phyloP scores from a whole-genome alignment of 2,113 vertebrate genomes.

The Myodes glareolus region DNA sequence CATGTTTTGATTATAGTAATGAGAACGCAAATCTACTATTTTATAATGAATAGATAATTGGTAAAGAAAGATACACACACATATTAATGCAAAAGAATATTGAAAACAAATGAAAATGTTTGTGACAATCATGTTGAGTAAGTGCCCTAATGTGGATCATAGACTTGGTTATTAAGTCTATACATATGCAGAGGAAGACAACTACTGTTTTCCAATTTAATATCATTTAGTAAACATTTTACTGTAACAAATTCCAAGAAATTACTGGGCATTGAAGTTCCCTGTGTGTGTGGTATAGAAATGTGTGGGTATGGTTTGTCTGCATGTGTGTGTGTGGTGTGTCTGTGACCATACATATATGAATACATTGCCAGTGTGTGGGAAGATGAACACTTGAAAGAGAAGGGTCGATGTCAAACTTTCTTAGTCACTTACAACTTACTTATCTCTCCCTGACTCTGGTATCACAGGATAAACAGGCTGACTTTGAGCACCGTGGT shows the following conservation, averaged over 20 bases:
- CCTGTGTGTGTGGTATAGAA: no score
- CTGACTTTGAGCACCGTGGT: neutral
- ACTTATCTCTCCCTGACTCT: neutral
- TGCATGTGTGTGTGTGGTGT: neutral
- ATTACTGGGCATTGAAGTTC: neutral
- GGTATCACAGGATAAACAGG: neutral
- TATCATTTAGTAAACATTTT: neutral
- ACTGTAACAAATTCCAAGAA: neutral
- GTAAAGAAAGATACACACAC: neutral
- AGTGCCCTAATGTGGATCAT: neutral
- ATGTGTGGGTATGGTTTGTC: no score
- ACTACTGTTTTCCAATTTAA: neutral
- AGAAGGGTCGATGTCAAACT: neutral
- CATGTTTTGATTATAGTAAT: neutral
- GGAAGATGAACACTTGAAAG: neutral
- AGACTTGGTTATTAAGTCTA: neutral
- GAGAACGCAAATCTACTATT: accelerated
- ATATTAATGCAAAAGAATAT: neutral
- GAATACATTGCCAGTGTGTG: neutral
- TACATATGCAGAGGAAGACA: neutral
- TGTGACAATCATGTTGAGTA: neutral
- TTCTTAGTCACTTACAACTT: neutral
- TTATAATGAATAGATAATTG: neutral
- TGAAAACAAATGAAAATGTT: neutral
- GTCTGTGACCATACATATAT: neutral